Evolutionary conservation across 2,797 vertebrate species (phyloP), one percentile per base, ranked within the genome.

Genomic region (Rhinophrynus dorsalis): DNA sequence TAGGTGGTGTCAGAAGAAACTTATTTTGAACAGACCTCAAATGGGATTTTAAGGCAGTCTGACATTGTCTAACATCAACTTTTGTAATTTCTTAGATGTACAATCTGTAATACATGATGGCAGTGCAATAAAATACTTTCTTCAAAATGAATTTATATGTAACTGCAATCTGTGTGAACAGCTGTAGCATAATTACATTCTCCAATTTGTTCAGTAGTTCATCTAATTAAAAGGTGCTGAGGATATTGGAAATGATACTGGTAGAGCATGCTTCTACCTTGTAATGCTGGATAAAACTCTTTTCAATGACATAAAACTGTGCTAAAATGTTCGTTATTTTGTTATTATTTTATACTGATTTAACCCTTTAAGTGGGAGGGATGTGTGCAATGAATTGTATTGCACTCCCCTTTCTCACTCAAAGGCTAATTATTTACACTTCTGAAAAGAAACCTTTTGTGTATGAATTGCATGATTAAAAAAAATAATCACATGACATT

Each of bases 141-240:
- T 42, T 26, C 32, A 59, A 73, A 73, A 59, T 73, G 37, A 73
- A 67, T 66, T 73, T 72, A 21, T 44, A 67, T 66, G 29, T 20
- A 52, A 59, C 35, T 24, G 62, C 70, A 73, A 66, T 73, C 70
- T 73, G 70, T 52, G 70, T 67, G 62, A 73, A 67, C 70, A 73
- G 70, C 70, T 73, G 70, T 38, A 27, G 62, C 45, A 45, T 54
- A 59, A 73, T 66, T 67, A 56, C 20, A 59, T 60, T 73, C 55
- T 73, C 32, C 47, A 73, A 52, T 73, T 59, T 73, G 35, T 66
- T 73, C 69, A 54, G 69, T 45, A 50, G 55, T 60, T 40, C 62
- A 67, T 67, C 70, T 66, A 66, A 65, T 72, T 72, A 59, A 72
- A 58, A 59, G 54, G 61, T 59, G 55, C 27, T 20, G 30, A 37